Conservation (phyloP, 2,113 vertebrate species). For the Ciconia stormi region DNA sequence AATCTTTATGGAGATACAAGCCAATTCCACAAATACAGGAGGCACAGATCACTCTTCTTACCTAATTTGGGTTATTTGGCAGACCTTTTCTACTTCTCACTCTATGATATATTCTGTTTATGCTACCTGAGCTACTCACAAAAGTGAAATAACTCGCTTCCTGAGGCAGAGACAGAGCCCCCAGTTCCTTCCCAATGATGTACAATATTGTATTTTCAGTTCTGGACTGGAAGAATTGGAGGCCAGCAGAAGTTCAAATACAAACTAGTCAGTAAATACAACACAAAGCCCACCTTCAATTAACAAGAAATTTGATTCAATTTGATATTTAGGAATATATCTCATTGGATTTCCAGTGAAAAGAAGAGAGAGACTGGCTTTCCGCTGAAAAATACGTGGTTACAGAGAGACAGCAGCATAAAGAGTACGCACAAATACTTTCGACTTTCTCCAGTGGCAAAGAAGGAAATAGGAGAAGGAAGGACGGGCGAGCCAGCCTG, state of each 20-base stretch:
- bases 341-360: neutral
- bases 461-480: neutral
- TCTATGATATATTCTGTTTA: neutral
- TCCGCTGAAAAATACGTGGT: neutral
- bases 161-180: neutral
- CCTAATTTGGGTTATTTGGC: neutral
- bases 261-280: neutral
- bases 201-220: neutral
- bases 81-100: neutral
- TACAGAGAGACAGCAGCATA: neutral
- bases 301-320: neutral
- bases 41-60: neutral
- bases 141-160: neutral
- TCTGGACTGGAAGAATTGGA: neutral
- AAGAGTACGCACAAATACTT: neutral
- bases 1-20: neutral
- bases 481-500: neutral
- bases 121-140: neutral
- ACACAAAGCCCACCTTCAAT: neutral
- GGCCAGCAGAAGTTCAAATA: neutral
- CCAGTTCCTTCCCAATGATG: neutral
- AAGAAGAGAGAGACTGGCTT: neutral
- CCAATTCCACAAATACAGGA: neutral
- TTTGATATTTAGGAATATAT: neutral
- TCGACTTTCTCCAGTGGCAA: neutral